Evolutionary conservation across 2,113 vertebrate genomes (phyloP).

Genomic region (Prunella himalayana): DNA sequence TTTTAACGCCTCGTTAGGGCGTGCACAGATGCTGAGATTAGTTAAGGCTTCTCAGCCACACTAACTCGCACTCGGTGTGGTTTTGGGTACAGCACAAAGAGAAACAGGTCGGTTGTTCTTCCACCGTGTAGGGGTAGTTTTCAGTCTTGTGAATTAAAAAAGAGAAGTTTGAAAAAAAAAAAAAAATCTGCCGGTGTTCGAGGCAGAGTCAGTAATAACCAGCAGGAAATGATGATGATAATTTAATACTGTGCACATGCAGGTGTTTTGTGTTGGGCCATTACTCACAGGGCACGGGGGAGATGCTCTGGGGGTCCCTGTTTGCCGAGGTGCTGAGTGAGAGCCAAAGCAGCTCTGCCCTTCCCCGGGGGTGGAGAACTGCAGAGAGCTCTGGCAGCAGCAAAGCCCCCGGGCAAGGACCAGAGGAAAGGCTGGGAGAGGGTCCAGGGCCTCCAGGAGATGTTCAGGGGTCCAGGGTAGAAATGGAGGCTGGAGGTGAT

Average conservation of each 20-base stretch:
- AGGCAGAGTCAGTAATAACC: constrained; percentile 6
- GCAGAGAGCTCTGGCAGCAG: background rate
- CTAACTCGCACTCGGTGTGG: background rate
- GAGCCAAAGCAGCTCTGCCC: background rate
- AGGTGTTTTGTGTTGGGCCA: constrained; percentile 29
- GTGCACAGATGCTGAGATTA: background rate
- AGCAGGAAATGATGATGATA: constrained; percentile 47
- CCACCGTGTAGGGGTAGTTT: background rate
- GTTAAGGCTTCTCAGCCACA: background rate
- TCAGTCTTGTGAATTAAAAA: background rate
- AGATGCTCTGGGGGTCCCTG: background rate
- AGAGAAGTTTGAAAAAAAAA: background rate
- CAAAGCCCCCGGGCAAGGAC: rapidly evolving
- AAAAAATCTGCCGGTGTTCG: background rate
- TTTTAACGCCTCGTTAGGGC: background rate
- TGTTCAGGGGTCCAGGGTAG: rapidly evolving
- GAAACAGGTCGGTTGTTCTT: background rate
- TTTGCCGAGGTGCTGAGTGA: background rate
- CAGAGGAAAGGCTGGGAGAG: background rate
- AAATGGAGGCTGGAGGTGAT: background rate
- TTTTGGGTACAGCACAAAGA: background rate
- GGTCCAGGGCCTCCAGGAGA: background rate
- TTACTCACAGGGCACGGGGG: background rate
- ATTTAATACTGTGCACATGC: background rate
- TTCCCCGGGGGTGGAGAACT: background rate